These are phyloP conservation scores for Zelleria hepariella DNA, from an alignment of 2,888 invertebrate species.

Conservation along the genomic window DNA sequence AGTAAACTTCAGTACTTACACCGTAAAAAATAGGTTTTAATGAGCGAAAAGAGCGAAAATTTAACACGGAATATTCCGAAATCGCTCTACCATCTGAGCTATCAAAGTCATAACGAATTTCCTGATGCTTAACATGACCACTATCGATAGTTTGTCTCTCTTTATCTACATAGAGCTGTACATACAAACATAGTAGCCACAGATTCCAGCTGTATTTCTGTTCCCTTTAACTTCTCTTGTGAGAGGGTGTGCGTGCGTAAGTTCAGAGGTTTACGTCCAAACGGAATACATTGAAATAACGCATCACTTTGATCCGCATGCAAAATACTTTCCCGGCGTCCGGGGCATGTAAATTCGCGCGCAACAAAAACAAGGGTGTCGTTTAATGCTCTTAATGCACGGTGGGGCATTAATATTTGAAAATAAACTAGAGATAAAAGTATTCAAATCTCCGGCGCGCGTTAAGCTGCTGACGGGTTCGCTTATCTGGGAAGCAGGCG, in stretches of 20 bases:
- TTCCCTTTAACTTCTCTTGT: neutral
- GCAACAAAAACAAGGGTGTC: constrained; percentile 60
- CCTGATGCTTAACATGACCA: too few relatives aligned
- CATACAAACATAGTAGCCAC: too few relatives aligned
- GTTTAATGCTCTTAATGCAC: constrained; percentile 60
- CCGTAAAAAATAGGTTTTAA: too few relatives aligned
- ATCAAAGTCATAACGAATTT: too few relatives aligned
- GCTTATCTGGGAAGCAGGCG: constrained; percentile 9
- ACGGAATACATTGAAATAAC: constrained; percentile 24
- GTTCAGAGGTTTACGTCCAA: neutral
- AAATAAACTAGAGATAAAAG: constrained; percentile 59
- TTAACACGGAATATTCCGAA: too few relatives aligned
- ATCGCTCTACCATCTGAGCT: too few relatives aligned
- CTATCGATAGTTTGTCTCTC: too few relatives aligned
- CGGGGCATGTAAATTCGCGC: constrained; percentile 50
- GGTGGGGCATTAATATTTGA: constrained; percentile 66
- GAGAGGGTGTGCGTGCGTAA: neutral
- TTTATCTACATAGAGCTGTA: too few relatives aligned
- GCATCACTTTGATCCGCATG: constrained; percentile 49
- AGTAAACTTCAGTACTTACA: too few relatives aligned
- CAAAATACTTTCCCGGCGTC: constrained; percentile 32
- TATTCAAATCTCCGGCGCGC: constrained; percentile 41
- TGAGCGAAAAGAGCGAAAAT: too few relatives aligned
- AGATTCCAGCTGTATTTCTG: too few relatives aligned
- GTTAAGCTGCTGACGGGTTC: constrained; percentile 24